Percentiles rank a stretch among this genome's conserved stretches.
phyloP scores from a whole-genome alignment of 2,888 invertebrate genomes.

The Dynastes grantii region DNA sequence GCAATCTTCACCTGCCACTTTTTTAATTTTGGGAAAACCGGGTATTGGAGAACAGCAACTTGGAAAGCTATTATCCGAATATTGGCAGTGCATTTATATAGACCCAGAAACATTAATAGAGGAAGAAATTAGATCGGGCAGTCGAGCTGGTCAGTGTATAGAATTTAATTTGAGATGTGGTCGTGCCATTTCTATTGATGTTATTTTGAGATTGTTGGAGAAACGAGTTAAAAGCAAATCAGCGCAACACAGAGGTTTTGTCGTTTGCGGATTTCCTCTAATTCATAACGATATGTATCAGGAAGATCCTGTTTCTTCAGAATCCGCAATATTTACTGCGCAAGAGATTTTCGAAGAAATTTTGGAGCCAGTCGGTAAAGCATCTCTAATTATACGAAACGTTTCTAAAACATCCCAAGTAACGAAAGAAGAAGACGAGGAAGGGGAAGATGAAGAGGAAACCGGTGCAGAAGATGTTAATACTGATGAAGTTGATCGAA shows the following conservation, averaged over 20 bases:
- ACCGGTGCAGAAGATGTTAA: constrained; percentile 59
- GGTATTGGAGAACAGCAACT: constrained; percentile 72
- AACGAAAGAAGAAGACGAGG: constrained; percentile 55
- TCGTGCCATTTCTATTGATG: constrained; percentile 71
- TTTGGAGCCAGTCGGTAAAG: constrained; percentile 59
- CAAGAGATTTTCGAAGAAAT: constrained; percentile 68
- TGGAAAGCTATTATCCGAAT: constrained; percentile 74
- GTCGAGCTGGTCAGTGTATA: constrained; percentile 74
- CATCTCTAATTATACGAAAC: constrained; percentile 47
- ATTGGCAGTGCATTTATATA: constrained; percentile 75
- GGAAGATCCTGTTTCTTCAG: constrained; percentile 67
- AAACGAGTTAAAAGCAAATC: constrained; percentile 72
- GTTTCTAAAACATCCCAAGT: constrained; percentile 50
- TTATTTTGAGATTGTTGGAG: constrained; percentile 73
- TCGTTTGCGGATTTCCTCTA: constrained; percentile 78
- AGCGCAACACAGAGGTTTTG: constrained; percentile 76
- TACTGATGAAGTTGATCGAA: constrained; percentile 19
- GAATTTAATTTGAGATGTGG: constrained; percentile 75
- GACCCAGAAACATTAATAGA: constrained; percentile 73
- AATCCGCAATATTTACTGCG: constrained; percentile 67
- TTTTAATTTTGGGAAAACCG: constrained; percentile 76
- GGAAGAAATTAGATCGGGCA: constrained; percentile 75
- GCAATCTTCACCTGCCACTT: constrained; percentile 73
- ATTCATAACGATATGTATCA: constrained; percentile 70
- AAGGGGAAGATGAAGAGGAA: constrained; percentile 57